These are phyloP conservation scores for Chrysocyon brachyurus DNA, from an alignment of 2,797 vertebrate species.

Conservation along the genomic window DNA sequence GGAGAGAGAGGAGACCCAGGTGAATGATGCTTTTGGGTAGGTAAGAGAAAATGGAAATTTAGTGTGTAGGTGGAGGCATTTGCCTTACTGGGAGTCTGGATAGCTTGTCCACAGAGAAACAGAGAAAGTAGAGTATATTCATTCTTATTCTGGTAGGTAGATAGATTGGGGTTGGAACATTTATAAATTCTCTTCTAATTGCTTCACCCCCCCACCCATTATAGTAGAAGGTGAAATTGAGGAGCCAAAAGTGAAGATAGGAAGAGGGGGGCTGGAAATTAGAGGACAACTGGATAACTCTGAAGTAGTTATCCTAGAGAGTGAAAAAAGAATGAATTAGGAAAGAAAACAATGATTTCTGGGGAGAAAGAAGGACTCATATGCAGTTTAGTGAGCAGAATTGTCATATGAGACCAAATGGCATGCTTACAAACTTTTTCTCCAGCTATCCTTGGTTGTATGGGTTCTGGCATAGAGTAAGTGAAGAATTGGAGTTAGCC, in stretches of 20 bases:
- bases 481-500: not conserved
- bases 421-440: not conserved
- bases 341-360: not conserved
- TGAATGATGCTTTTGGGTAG: not conserved
- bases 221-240: not conserved
- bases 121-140: not conserved
- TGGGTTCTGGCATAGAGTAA: not conserved
- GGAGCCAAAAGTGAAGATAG: not conserved
- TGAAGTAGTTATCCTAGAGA: not conserved
- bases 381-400: not conserved
- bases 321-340: not conserved
- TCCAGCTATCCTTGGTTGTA: not conserved
- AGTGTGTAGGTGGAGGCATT: not conserved
- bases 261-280: not conserved
- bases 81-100: not conserved
- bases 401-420: not conserved
- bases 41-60: not conserved
- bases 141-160: not conserved
- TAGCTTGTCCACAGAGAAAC: not conserved
- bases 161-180: not conserved
- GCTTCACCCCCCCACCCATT: not conserved
- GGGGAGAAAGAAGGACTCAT: not conserved
- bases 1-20: not conserved
- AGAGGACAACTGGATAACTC: not conserved
- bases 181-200: constrained; percentile 29